Evolutionary conservation across 1,140 invertebrate species (phyloP).

Genomic region (Muscidifurax raptorellus): DNA sequence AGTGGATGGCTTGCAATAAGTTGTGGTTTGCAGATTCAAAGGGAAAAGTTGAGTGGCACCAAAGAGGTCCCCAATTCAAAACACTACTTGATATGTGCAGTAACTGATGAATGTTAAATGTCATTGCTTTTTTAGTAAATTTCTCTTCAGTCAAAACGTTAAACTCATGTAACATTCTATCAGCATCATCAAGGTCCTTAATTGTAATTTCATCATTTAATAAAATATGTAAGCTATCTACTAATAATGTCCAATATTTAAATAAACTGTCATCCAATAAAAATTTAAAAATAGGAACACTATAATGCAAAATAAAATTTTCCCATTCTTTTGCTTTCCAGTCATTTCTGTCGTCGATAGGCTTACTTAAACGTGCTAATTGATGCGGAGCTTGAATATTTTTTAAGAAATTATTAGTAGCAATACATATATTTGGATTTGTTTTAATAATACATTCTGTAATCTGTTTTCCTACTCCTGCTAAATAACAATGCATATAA

Average conservation of each 20-base stretch:
- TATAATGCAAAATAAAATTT: slow-evolving; percentile 51
- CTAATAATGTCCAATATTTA: slow-evolving; percentile 35
- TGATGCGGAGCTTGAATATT: slow-evolving; percentile 39
- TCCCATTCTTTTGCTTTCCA: slow-evolving; percentile 55
- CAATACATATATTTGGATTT: not conserved
- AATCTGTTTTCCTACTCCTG: slow-evolving; percentile 1
- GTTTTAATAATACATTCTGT: slow-evolving; percentile 4
- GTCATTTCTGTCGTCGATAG: slow-evolving; percentile 19
- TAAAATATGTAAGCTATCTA: slow-evolving; percentile 27
- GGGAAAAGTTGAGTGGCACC: slow-evolving; percentile 47
- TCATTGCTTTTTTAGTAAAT: slow-evolving; percentile 48
- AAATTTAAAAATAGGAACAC: slow-evolving; percentile 24
- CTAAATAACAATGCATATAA: slow-evolving; percentile 10
- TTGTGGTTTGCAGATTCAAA: slow-evolving; percentile 39
- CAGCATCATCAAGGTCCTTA: slow-evolving; percentile 34
- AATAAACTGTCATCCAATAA: slow-evolving; percentile 35
- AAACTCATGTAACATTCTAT: slow-evolving; percentile 49
- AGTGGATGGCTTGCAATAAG: not conserved
- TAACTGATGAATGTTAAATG: slow-evolving; percentile 50
- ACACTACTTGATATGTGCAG: slow-evolving; percentile 42
- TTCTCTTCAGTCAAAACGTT: slow-evolving; percentile 44
- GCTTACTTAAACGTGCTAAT: slow-evolving; percentile 26
- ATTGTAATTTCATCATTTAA: slow-evolving; percentile 27
- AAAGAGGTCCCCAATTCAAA: slow-evolving; percentile 52
- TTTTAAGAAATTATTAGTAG: not conserved